Base-by-base conservation (phyloP, 2,888 invertebrate genomes). In the Ferdinandea cuprea region DNA sequence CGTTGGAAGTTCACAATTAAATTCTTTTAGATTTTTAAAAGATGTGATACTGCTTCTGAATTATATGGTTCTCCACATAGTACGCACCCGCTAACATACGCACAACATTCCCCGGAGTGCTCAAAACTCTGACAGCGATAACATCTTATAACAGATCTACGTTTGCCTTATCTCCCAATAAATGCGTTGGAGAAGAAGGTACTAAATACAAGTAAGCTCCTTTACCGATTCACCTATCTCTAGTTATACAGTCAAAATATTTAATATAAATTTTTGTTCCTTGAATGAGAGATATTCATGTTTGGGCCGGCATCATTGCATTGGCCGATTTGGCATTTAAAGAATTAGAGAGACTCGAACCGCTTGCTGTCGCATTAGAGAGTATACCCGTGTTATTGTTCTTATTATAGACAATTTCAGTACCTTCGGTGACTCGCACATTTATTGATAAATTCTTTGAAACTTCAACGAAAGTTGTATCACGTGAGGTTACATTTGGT, bases 71-170 rank as follows among this genome's bases (percentile, higher is more conserved):
- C 19, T 11, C 11, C 40, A 15, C 40, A 40, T 15, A 40, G 15
- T 11, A 13, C 40, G 40, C 40, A 40, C n/a, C 13, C 3, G 15
- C 40, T 50, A 63, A 35, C 28, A 54, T 32, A 72, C 3, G 15
- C 1, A 3, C 66, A 25, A 21, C 66, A 54, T 44, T 66, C 52
- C 13, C 61, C 61, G 3, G 61, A 46, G 15, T 61, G 61, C 8
- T 46, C 61, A 13, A 61, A 61, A 21, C 46, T 61, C 35, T 61
- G 61, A 46, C 46, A 46, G 7, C 46, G 32, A 30, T 15, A 46
- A 32, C 59, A 63, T 28, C 63, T 8, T 19, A 50, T 50, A 2
- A 63, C 50, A 11, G 30, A 15, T 17, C 17, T 65, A 1, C 17
- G 1, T n/a, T 4, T 48, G 35, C n/a, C 11, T 15, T 21, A 15